Base-by-base conservation (phyloP, 2,888 invertebrate species). In the Torymus texanus region DNA sequence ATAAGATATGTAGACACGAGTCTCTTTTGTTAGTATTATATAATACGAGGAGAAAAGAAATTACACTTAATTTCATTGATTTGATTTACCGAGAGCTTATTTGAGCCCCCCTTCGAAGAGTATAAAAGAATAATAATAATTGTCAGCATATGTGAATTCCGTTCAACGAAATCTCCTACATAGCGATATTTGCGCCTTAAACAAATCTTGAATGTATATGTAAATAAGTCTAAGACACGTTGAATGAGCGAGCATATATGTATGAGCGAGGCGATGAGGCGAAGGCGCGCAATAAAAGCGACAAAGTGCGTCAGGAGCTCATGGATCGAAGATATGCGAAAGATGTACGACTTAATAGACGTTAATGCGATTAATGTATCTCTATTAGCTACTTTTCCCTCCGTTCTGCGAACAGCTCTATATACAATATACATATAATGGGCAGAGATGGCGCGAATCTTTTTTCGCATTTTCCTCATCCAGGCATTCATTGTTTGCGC, bases 101-200 rank as follows among this genome's bases (percentile, higher is more conserved):
- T 61, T 66, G 29, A 29, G 29, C 29, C 29, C 21, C 68, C 21
- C 68, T 53, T 59, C 41, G 8, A 75, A 50, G 24, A 66, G 16
- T 75, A 24, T 56, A 63, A 29, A 68, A 63, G 18, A 68, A 18
- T 50, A 68, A 24, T 55, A 74, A 51, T 29, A 16, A 18, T 72
- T 75, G 55, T 71, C 21, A 72, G 29, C 18, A n/a, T 66, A 62
- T 72, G 75, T 56, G 53, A 76, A 75, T 79, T 79, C 75, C 71
- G 79, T 71, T 76, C 75, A 79, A 79, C 79, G 79, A 79, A 79
- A 11, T 76, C 66, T 76, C 56, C 66, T 71, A 71, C 41, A 67
- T 66, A 67, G 51, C 65, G 56, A 75, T 75, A 61, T 71, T 66
- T 72, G 62, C 72, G 72, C 72, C 55, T 79, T 75, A 21, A 61